phyloP scores from a whole-genome alignment of 37 sponge, comb jelly and placozoan species.

The Agelas oroides region DNA sequence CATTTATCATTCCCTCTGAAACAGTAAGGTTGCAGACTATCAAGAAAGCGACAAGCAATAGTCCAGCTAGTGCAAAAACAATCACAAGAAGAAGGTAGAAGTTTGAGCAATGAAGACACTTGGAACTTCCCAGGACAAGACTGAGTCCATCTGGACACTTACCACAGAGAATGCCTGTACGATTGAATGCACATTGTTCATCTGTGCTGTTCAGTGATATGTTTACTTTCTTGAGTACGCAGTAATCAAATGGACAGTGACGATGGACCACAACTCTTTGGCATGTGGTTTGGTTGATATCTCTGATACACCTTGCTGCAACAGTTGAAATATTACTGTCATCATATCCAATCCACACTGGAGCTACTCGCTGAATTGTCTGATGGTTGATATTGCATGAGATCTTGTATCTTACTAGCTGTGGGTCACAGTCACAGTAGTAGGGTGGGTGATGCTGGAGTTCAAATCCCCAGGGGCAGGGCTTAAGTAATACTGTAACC shows the following conservation, averaged over 20 bases:
- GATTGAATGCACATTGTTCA: slow-evolving; percentile 9
- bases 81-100: slow-evolving; percentile 8
- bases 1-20: slow-evolving; percentile 43
- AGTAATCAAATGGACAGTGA: slow-evolving; percentile 13
- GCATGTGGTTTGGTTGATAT: too few relatives aligned
- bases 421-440: neutral
- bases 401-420: neutral
- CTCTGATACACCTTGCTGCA: too few relatives aligned
- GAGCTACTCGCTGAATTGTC: too few relatives aligned
- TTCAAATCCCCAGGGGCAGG: slow-evolving; percentile 12
- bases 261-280: neutral
- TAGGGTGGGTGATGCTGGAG: neutral
- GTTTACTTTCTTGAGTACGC: neutral
- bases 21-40: slow-evolving; percentile 42
- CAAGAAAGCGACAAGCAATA: slow-evolving; percentile 37
- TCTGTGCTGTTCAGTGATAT: neutral
- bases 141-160: slow-evolving; percentile 42
- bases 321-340: neutral
- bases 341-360: neutral
- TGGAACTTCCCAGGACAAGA: slow-evolving; percentile 16
- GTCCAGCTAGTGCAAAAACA: slow-evolving; percentile 24
- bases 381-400: neutral
- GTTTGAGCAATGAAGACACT: slow-evolving; percentile 35
- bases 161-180: slow-evolving; percentile 59
- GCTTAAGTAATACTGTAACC: neutral